phyloP scores from a whole-genome alignment of 2,888 invertebrate genomes.

The Rhagophthalmus giganteus region DNA sequence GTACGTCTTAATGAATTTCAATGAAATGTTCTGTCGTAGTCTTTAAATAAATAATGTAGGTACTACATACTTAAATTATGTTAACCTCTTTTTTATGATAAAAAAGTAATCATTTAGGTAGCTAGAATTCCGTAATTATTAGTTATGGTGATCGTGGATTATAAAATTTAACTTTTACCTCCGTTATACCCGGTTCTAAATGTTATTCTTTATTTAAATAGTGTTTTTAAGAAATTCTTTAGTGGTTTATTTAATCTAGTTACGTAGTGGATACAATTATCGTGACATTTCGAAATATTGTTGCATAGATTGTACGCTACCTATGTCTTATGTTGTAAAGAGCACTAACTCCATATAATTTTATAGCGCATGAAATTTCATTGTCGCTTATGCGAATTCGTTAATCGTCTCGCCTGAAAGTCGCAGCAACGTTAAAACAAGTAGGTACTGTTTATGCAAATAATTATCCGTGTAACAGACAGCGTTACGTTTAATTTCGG shows the following conservation, averaged over 20 bases:
- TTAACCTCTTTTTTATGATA: too few relatives aligned
- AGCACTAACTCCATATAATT: conserved; percentile 10
- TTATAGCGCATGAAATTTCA: conserved; percentile 22
- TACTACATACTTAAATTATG: too few relatives aligned
- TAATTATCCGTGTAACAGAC: not conserved
- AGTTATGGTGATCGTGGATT: too few relatives aligned
- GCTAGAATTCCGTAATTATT: too few relatives aligned
- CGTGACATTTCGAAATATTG: not conserved
- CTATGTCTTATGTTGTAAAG: not conserved
- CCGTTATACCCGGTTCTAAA: too few relatives aligned
- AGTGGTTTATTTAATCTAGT: not conserved
- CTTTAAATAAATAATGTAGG: too few relatives aligned
- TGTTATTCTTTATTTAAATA: not conserved
- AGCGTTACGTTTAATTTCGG: conserved; percentile 1
- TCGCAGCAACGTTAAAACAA: too few relatives aligned
- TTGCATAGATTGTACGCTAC: not conserved
- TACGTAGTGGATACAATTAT: not conserved
- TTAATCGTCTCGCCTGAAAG: conserved; percentile 6
- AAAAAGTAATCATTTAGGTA: too few relatives aligned
- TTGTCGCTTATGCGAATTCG: conserved; percentile 14
- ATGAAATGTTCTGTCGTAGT: too few relatives aligned
- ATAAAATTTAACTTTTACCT: too few relatives aligned
- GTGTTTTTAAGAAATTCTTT: not conserved
- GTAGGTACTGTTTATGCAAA: too few relatives aligned
- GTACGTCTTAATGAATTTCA: too few relatives aligned